Conservation (phyloP, 2,797 vertebrate species). For the Pterois miles region DNA sequence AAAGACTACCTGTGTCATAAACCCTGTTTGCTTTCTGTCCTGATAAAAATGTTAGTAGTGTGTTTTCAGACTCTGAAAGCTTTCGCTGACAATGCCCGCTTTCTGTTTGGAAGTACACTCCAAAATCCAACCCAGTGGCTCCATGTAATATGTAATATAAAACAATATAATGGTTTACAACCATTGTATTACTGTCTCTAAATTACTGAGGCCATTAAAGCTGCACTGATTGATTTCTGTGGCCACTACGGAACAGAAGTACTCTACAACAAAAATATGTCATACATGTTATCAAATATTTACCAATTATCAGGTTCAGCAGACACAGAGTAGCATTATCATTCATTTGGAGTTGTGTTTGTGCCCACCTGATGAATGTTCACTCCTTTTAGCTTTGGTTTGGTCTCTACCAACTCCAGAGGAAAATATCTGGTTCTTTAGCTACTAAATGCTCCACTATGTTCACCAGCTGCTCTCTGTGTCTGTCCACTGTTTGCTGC, state of each 20-base stretch:
- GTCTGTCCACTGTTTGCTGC: background rate
- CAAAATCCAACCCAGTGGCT: too few species aligned
- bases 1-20: background rate
- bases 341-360: background rate
- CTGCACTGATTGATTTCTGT: background rate
- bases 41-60: background rate
- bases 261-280: background rate
- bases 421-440: background rate
- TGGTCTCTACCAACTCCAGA: too few species aligned
- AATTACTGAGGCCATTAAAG: background rate
- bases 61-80: too few species aligned
- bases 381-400: too few species aligned
- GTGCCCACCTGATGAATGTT: too few species aligned
- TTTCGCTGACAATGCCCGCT: too few species aligned
- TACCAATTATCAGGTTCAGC: background rate
- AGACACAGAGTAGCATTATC: background rate
- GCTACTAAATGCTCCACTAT: background rate
- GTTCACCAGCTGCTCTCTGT: background rate
- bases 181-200: background rate
- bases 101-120: background rate
- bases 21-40: background rate
- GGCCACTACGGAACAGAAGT: background rate
- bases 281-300: background rate
- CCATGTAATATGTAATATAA: background rate
- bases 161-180: too few species aligned